These are phyloP conservation scores for Erebia aethiops DNA, from an alignment of 2,888 invertebrate genomes.

Conservation along the genomic window DNA sequence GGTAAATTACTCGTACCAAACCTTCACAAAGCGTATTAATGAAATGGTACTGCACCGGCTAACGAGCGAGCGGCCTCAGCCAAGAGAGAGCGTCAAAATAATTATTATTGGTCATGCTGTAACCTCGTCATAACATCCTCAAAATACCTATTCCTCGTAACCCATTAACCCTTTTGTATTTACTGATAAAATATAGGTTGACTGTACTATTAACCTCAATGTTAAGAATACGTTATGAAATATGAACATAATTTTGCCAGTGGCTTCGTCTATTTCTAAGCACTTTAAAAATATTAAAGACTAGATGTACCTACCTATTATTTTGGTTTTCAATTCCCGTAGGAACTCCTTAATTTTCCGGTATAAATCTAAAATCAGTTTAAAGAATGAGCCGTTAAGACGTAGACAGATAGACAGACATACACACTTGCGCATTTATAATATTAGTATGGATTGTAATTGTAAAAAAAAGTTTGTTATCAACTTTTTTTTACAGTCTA, in stretches of 20 bases:
- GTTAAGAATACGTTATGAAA: constrained; percentile 17
- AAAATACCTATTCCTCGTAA: constrained; percentile 25
- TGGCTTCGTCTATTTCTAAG: background rate
- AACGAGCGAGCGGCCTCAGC: background rate
- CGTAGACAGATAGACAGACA: too few relatives aligned
- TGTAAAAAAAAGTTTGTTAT: too few relatives aligned
- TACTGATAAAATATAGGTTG: constrained; percentile 36
- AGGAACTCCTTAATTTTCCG: too few relatives aligned
- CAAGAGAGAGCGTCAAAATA: background rate
- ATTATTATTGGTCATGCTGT: constrained; percentile 15
- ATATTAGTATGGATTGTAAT: too few relatives aligned
- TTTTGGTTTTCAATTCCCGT: too few relatives aligned
- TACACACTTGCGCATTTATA: too few relatives aligned
- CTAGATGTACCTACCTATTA: background rate
- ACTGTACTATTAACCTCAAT: constrained; percentile 38
- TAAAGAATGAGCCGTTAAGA: too few relatives aligned
- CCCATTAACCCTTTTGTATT: constrained; percentile 35
- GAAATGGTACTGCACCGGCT: background rate
- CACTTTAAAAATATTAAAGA: background rate
- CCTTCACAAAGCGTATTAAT: too few relatives aligned
- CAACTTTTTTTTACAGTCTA: too few relatives aligned
- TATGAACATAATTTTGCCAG: background rate
- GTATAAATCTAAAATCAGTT: too few relatives aligned
- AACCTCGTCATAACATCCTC: constrained; percentile 27
- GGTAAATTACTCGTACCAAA: too few relatives aligned